These are phyloP conservation scores for Gymnorhina tibicen DNA, from an alignment of 2,113 vertebrate genomes.

Conservation along the genomic window DNA sequence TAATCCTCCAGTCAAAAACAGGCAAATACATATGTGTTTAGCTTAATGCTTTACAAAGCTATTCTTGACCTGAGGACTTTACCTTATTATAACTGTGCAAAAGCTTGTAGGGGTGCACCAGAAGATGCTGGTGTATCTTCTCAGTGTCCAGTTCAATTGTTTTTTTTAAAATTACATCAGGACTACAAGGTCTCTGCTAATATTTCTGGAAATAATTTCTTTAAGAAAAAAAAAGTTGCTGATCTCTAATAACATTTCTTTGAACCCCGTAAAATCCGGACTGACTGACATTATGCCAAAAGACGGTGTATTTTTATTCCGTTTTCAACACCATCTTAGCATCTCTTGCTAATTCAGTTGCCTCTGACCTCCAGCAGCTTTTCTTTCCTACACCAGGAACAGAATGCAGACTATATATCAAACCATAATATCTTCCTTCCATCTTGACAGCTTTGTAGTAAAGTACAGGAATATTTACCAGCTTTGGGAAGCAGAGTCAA, in stretches of 20 bases:
- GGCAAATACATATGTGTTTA: constrained; percentile 27
- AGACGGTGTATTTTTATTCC: not conserved
- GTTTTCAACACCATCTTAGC: not conserved
- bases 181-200: not conserved
- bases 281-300: not conserved
- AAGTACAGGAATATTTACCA: not conserved
- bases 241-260: not conserved
- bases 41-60: not conserved
- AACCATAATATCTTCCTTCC: not conserved
- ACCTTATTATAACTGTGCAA: not conserved
- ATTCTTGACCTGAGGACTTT: not conserved
- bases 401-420: not conserved
- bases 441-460: not conserved
- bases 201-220: not conserved
- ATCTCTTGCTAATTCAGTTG: not conserved
- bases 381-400: not conserved
- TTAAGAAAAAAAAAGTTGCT: not conserved
- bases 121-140: not conserved
- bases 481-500: not conserved
- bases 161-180: not conserved
- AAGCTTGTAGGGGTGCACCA: not conserved
- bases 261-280: not conserved
- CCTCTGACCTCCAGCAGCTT: not conserved
- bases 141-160: not conserved
- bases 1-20: constrained; percentile 32